phyloP scores from a whole-genome alignment of 2,888 invertebrate genomes.

The Fragum fragum region DNA sequence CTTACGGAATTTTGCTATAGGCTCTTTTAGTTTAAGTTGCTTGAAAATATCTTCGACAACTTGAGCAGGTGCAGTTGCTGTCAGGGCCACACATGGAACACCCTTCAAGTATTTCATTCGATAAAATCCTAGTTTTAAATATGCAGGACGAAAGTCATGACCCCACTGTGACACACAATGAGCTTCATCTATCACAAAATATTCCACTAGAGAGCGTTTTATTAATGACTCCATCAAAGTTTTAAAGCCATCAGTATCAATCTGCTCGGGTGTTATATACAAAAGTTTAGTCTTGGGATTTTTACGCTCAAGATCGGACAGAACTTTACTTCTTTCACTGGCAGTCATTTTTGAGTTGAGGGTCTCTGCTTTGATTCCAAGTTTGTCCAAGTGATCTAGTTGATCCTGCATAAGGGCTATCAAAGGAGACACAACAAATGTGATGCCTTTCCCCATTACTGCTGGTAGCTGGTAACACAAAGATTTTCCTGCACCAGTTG shows the following conservation, averaged over 20 bases:
- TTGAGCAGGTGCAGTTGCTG: constrained; percentile 94
- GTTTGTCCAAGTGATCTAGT: constrained; percentile 93
- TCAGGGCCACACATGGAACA: constrained; percentile 95
- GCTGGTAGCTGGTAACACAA: constrained; percentile 99
- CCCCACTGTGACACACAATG: constrained; percentile 97
- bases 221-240: constrained; percentile 90
- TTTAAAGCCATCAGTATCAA: constrained; percentile 90
- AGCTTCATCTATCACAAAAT: constrained; percentile 97
- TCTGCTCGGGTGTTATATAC: constrained; percentile 99
- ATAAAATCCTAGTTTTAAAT: constrained; percentile 94
- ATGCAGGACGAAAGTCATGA: constrained; percentile 97
- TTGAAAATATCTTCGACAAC: constrained; percentile 87
- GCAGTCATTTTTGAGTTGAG: constrained; percentile 96
- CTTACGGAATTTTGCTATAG: constrained; percentile 91
- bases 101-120: constrained; percentile 88
- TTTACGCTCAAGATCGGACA: constrained; percentile 91
- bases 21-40: constrained; percentile 91
- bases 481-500: constrained; percentile 98
- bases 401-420: constrained; percentile 98
- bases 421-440: constrained; percentile 98
- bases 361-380: constrained; percentile 94
- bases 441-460: constrained; percentile 91
- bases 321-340: constrained; percentile 92
- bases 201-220: constrained; percentile 93
- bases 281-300: constrained; percentile 94